Evolutionary conservation across 1,140 invertebrate species (phyloP).

Genomic region (Pantala flavescens): DNA sequence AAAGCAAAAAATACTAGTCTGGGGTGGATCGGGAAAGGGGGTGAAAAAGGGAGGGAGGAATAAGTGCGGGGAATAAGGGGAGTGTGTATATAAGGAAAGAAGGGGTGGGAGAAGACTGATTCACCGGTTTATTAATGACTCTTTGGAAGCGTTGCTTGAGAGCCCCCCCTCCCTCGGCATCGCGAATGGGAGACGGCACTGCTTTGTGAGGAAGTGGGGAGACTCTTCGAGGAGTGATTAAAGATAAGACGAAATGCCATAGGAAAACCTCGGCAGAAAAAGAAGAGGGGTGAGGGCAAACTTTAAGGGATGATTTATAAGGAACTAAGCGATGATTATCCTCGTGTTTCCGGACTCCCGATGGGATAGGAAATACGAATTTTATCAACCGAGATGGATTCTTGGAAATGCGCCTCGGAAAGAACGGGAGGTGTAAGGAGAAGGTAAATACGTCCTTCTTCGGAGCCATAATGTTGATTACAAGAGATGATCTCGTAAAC

Average conservation of each 20-base stretch:
- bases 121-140: slow-evolving; percentile 6
- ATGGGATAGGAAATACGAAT: no score
- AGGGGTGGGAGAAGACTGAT: neutral
- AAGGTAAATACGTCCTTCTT: no score
- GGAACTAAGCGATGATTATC: neutral
- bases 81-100: neutral
- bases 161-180: neutral
- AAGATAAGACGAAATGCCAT: no score
- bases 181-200: neutral
- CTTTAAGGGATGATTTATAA: neutral
- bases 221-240: neutral
- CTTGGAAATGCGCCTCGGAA: no score
- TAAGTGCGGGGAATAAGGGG: neutral
- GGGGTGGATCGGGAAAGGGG: no score
- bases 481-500: no score
- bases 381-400: no score
- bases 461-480: no score
- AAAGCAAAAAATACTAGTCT: no score
- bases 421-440: no score
- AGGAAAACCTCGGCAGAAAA: neutral
- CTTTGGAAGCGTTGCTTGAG: neutral
- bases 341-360: no score
- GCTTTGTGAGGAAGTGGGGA: neutral
- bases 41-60: no score
- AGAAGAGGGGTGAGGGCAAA: neutral